phyloP scores from a whole-genome alignment of 2,113 vertebrate species.

The Gadus chalcogrammus region DNA sequence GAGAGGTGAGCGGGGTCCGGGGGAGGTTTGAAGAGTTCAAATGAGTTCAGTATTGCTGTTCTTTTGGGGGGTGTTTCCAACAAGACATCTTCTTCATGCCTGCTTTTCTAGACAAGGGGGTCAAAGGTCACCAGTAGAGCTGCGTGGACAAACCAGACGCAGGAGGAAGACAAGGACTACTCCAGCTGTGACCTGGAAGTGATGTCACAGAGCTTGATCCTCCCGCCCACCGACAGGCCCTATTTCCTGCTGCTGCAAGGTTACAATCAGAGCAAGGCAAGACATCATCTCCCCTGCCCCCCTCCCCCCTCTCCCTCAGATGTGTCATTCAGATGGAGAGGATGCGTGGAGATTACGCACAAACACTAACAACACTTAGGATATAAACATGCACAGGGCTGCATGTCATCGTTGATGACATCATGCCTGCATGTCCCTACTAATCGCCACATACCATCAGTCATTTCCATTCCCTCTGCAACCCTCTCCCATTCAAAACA shows the following conservation, averaged over 20 bases:
- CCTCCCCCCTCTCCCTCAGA: slow-evolving; percentile 28
- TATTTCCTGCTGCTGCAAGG: slow-evolving; percentile 90
- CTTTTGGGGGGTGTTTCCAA: too few relatives aligned
- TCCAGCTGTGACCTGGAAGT: slow-evolving; percentile 79
- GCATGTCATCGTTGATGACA: slow-evolving; percentile 60
- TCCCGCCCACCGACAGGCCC: slow-evolving; percentile 83
- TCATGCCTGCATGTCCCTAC: slow-evolving; percentile 73
- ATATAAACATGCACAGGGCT: slow-evolving; percentile 20
- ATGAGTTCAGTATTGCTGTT: background rate
- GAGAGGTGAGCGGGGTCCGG: slow-evolving; percentile 52
- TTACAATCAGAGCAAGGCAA: slow-evolving; percentile 83
- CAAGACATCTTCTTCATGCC: background rate
- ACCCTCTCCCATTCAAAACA: slow-evolving; percentile 60
- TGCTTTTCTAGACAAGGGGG: slow-evolving; percentile 49
- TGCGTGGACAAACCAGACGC: slow-evolving; percentile 48
- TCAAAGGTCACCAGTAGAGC: slow-evolving; percentile 57
- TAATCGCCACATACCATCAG: slow-evolving; percentile 75
- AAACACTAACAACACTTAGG: slow-evolving; percentile 8
- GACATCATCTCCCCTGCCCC: slow-evolving; percentile 55
- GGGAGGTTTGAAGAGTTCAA: background rate
- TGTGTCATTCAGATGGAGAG: too few relatives aligned
- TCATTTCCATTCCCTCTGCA: slow-evolving; percentile 56
- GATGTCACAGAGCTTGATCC: slow-evolving; percentile 87
- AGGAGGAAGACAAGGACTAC: slow-evolving; percentile 66
- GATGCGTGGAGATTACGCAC: slow-evolving; percentile 4